These are phyloP conservation scores for Girardia tigrina DNA, from an alignment of 2,888 invertebrate species.

Conservation along the genomic window DNA sequence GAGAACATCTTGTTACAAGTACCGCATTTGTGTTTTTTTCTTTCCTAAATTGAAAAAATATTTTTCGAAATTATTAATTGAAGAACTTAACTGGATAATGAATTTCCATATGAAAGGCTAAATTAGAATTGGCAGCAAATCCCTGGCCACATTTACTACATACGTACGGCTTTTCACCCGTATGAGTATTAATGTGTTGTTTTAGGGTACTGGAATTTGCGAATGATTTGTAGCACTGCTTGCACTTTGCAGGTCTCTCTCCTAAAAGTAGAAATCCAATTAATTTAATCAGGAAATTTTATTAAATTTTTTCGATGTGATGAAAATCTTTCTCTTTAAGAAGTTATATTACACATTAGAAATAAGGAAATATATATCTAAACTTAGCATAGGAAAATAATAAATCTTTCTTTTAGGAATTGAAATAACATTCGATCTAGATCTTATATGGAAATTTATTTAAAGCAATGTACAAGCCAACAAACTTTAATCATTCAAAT, in stretches of 20 bases:
- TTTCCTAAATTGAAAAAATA: background rate
- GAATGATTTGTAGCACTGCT: slow-evolving; percentile 6
- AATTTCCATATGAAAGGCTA: slow-evolving; percentile 9
- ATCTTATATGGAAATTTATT: no score
- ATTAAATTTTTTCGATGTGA: no score
- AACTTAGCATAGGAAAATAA: no score
- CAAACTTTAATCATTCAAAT: no score
- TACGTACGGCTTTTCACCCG: background rate
- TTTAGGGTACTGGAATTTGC: slow-evolving; percentile 5
- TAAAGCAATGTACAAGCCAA: no score
- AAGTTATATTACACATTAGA: no score
- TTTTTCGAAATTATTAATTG: background rate
- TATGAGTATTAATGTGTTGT: slow-evolving; percentile 10
- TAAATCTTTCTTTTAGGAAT: no score
- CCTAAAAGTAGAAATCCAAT: background rate
- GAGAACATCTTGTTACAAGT: slow-evolving; percentile 1
- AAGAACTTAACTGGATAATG: background rate
- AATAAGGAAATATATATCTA: no score
- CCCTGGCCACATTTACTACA: background rate
- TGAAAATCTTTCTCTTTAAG: no score
- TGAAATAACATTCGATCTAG: no score
- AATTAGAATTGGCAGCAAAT: slow-evolving; percentile 6
- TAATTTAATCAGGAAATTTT: background rate
- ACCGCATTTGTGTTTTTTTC: slow-evolving; percentile 1
- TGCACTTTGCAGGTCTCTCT: background rate